Evolutionary conservation across 2,797 vertebrate genomes (phyloP), one percentile per base, ranked within the genome.

Genomic region (Pitangus sulphuratus): DNA sequence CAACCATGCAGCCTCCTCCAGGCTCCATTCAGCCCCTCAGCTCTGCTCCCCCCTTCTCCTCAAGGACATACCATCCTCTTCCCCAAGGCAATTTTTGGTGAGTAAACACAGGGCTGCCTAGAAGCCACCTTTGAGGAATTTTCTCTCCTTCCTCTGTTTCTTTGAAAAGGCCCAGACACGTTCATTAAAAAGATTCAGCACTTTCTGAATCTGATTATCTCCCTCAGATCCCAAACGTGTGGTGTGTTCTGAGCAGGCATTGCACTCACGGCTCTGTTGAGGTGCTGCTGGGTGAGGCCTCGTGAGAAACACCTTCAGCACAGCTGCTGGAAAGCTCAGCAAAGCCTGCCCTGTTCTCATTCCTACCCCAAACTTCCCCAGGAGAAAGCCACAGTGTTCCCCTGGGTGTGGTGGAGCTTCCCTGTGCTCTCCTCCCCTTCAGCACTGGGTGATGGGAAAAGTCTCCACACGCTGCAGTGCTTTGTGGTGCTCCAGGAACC

Each of bases 381-480:
- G 21, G 12, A n/a, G 12, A 13, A 48, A 31, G 57, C 6, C 68
- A 9, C 7, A 3, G 51, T 19, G 17, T 37, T 37, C 15, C 1
- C 15, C 15, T 4, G 15, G 28, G 20, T 0, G 10, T 5, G n/a
- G 37, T 13, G 45, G 56, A 53, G 40, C 56, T n/a, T 14, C 30
- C 16, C 28, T 2, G 16, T 16, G 37, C 21, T 17, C 15, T 9
- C 45, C 61, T 22, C n/a, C 3, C 54, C 75, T 57, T 64, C 69
- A 19, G 56, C 4, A 0, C 0, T 13, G 33, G 35, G n/a, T 1
- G 25, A 10, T 8, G 31, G 18, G 9, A 26, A 18, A 51, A 30
- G 15, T 7, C 53, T 33, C 60, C 47, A 15, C 26, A 61, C 6
- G 4, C 35, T 5, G 17, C 30, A 22, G 6, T 2, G 5, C 5